phyloP scores from a whole-genome alignment of 2,113 vertebrate genomes.

The Amblyopsis rosae region DNA sequence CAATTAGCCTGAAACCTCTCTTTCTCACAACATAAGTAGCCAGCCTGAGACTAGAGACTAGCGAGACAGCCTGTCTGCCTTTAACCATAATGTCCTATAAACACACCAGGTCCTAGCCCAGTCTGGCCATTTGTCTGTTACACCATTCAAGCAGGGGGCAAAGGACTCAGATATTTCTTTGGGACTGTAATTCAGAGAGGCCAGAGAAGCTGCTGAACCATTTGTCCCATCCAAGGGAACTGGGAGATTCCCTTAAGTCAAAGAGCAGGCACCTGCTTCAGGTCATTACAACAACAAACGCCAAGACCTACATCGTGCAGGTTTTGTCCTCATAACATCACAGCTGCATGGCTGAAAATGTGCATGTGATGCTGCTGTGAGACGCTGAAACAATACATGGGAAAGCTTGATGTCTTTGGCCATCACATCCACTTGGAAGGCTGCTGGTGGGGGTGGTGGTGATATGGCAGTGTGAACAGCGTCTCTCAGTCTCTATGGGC shows the following conservation, averaged over 20 bases:
- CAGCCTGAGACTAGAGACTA: constrained; percentile 1
- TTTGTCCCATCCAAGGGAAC: constrained; percentile 39
- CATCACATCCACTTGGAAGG: constrained; percentile 33
- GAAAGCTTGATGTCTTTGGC: too few relatives aligned
- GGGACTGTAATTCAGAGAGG: constrained; percentile 45
- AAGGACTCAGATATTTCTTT: constrained; percentile 18
- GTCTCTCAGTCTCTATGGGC: too few relatives aligned
- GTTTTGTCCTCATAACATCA: constrained; percentile 4
- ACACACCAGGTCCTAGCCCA: neutral
- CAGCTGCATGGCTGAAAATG: constrained; percentile 15
- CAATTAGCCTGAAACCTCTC: constrained; percentile 34
- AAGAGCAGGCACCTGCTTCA: constrained; percentile 33
- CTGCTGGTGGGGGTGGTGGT: constrained; percentile 12
- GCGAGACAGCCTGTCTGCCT: constrained; percentile 26
- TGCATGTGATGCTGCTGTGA: constrained; percentile 17
- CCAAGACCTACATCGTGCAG: neutral
- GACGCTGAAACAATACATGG: constrained; percentile 37
- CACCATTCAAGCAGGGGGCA: constrained; percentile 23
- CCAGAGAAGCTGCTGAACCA: constrained; percentile 29
- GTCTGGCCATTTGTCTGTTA: constrained; percentile 43
- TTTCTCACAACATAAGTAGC: constrained; percentile 28
- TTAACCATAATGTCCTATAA: constrained; percentile 5
- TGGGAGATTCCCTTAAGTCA: constrained; percentile 59
- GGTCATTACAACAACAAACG: constrained; percentile 21
- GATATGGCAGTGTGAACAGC: too few relatives aligned